Conservation (phyloP, 1,140 invertebrate species). For the Eumeta japonica region DNA sequence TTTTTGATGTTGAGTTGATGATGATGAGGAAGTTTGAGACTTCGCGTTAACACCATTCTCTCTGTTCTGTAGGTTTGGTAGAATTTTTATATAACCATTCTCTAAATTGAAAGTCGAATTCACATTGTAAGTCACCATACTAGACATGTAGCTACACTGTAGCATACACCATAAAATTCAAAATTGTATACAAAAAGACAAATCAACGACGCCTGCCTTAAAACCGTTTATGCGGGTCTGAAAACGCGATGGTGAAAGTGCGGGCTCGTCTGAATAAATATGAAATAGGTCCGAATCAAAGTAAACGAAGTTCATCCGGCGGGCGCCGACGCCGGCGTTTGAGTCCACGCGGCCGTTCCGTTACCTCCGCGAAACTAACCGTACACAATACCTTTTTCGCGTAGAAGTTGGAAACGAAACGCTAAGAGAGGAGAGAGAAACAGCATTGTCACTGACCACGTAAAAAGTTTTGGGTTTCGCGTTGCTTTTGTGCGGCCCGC, state of each 20-base stretch:
- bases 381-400: constrained; percentile 23
- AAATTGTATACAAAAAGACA: too few species aligned
- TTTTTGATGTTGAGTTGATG: too few species aligned
- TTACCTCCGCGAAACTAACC: constrained; percentile 14
- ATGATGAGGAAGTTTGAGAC: too few species aligned
- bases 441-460: constrained; percentile 52
- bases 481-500: constrained; percentile 47
- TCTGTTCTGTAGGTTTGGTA: too few species aligned
- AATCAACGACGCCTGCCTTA: too few species aligned
- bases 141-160: too few species aligned
- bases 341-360: constrained; percentile 8
- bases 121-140: too few species aligned
- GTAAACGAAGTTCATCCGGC: constrained; percentile 17
- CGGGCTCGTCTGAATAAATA: constrained; percentile 39
- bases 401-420: constrained; percentile 38
- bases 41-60: too few species aligned
- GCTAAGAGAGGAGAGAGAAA: constrained; percentile 47
- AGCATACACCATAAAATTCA: too few species aligned
- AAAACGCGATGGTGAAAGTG: constrained; percentile 43
- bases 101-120: too few species aligned
- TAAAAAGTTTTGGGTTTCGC: constrained; percentile 55
- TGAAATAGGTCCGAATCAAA: constrained; percentile 26
- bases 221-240: constrained; percentile 47
- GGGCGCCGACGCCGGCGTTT: constrained; percentile 10
- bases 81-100: too few species aligned